phyloP scores from a whole-genome alignment of 2,888 invertebrate species.

The Cantharis flavilabris region DNA sequence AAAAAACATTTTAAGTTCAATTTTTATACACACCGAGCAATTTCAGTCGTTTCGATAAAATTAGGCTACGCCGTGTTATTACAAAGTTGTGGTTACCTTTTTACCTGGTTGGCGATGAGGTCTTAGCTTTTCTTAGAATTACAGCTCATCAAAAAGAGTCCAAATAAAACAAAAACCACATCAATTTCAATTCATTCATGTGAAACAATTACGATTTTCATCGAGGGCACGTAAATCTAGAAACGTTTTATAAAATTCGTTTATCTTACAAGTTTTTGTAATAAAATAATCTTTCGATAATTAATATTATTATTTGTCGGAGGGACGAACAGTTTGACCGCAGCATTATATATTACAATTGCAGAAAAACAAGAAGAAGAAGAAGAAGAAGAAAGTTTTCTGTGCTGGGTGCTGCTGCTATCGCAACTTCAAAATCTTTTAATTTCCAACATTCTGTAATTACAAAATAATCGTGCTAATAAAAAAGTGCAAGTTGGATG shows the following conservation, averaged over 20 bases:
- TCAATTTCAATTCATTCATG: constrained; percentile 16
- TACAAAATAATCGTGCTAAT: not conserved
- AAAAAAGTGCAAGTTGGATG: not conserved
- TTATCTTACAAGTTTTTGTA: not conserved
- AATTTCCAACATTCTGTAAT: not conserved
- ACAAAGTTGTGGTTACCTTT: constrained; percentile 34
- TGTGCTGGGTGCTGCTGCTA: not conserved
- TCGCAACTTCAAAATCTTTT: not conserved
- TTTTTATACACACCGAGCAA: constrained; percentile 1
- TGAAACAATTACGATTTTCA: constrained; percentile 3
- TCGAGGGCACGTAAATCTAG: not conserved
- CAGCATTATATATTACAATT: not conserved
- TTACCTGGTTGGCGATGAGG: constrained; percentile 28
- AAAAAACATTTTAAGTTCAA: not conserved
- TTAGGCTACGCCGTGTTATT: constrained; percentile 30
- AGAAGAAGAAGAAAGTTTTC: not conserved
- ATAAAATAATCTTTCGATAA: not conserved
- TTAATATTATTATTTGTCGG: not conserved
- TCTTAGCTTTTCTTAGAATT: constrained; percentile 33
- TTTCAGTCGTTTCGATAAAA: constrained; percentile 13
- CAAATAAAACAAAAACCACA: constrained; percentile 15
- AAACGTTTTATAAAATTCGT: not conserved
- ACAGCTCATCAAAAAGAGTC: constrained; percentile 17
- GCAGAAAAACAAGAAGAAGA: not conserved
- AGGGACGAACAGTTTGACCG: not conserved